These are phyloP conservation scores for Mallotus villosus DNA, from an alignment of 2,797 vertebrate species.

Conservation along the genomic window DNA sequence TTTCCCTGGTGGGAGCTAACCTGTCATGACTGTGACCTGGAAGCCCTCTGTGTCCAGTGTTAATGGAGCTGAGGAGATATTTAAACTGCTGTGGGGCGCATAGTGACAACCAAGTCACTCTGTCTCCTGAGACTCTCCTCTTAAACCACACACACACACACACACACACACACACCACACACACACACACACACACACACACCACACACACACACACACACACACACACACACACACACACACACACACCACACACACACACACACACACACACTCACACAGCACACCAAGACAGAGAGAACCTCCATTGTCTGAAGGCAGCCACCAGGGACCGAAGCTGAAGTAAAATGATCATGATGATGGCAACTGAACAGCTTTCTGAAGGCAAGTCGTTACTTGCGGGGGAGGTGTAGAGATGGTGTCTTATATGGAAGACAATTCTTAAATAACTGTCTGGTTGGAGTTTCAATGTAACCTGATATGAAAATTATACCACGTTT, in stretches of 20 bases:
- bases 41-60: slow-evolving; percentile 1
- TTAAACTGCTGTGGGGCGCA: slow-evolving; percentile 25
- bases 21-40: slow-evolving; percentile 31
- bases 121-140: background rate
- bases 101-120: slow-evolving; percentile 11
- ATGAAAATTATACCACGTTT: background rate
- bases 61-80: slow-evolving; percentile 1
- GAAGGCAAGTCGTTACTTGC: background rate
- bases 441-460: background rate
- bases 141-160: slow-evolving; percentile 15
- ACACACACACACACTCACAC: too few relatives aligned
- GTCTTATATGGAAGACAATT: background rate
- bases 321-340: background rate
- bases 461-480: background rate
- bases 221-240: too few relatives aligned
- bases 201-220: too few relatives aligned
- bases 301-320: background rate
- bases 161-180: background rate
- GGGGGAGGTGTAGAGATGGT: background rate
- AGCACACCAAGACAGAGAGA: too few relatives aligned
- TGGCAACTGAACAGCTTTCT: background rate
- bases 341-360: background rate
- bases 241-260: too few relatives aligned
- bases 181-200: background rate
- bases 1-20: slow-evolving; percentile 39